phyloP scores from a whole-genome alignment of 2,888 invertebrate genomes.

The Camponotus fellah region DNA sequence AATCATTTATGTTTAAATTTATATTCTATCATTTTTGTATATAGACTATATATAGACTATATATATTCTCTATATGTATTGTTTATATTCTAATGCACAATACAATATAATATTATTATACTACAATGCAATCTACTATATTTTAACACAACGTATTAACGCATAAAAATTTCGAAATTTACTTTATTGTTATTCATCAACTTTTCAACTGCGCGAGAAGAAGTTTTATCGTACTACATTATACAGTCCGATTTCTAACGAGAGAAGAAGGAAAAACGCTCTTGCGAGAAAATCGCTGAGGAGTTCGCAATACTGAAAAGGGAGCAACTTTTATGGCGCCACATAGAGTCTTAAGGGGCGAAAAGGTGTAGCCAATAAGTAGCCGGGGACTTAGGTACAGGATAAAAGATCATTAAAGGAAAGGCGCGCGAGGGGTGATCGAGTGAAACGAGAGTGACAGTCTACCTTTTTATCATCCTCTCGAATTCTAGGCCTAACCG shows the following conservation, averaged over 20 bases:
- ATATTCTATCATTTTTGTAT: not conserved
- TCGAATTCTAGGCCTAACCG: not conserved
- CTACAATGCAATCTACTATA: not conserved
- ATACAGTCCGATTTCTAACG: not conserved
- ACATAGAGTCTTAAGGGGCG: conserved; percentile 49
- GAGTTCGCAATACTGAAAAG: not conserved
- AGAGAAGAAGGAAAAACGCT: not conserved
- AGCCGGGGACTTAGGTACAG: not conserved
- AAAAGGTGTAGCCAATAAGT: not conserved
- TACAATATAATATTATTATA: not conserved
- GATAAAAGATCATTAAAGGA: conserved; percentile 55
- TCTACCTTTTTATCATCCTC: conserved; percentile 13
- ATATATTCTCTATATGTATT: not conserved
- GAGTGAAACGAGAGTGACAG: conserved; percentile 30
- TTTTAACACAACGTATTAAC: not conserved
- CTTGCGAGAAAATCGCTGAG: not conserved
- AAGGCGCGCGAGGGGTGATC: not conserved
- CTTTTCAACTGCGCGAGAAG: not conserved
- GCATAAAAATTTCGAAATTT: not conserved
- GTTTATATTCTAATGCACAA: not conserved
- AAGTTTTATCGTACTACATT: not conserved
- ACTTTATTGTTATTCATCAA: not conserved
- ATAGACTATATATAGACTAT: not conserved
- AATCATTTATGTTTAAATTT: not conserved
- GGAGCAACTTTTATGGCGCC: not conserved